Evolutionary conservation across 2,113 vertebrate species (phyloP).

Genomic region (Promerops cafer): DNA sequence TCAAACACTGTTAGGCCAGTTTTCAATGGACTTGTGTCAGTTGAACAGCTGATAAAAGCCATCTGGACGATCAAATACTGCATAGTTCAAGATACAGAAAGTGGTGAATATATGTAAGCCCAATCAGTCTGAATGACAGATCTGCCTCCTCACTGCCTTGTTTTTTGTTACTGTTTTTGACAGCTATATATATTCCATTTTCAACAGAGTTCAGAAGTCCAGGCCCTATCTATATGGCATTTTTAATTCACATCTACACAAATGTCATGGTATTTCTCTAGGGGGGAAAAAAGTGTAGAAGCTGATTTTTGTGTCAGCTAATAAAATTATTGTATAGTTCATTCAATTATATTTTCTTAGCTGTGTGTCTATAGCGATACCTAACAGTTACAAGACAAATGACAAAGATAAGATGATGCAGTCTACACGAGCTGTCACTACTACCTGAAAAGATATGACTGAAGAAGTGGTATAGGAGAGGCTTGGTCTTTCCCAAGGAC

Average conservation of each 20-base stretch:
- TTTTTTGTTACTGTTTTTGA: conserved; percentile 22
- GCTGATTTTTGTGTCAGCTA: conserved; percentile 20
- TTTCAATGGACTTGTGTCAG: conserved; percentile 52
- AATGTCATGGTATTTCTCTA: conserved; percentile 56
- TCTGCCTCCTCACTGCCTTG: not conserved
- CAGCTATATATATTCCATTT: conserved; percentile 32
- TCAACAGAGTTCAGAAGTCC: conserved; percentile 39
- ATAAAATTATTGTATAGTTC: conserved; percentile 42
- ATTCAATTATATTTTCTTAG: conserved; percentile 8
- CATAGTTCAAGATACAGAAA: conserved; percentile 7
- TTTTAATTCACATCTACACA: conserved; percentile 54
- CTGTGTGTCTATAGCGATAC: not conserved
- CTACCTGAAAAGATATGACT: not conserved
- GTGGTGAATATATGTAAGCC: conserved; percentile 10
- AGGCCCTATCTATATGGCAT: conserved; percentile 22
- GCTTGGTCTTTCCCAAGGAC: not conserved
- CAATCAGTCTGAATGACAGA: conserved; percentile 47
- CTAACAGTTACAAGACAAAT: not conserved
- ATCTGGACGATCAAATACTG: conserved; percentile 20
- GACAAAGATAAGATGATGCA: not conserved
- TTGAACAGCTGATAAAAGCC: conserved; percentile 36
- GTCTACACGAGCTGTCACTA: not conserved
- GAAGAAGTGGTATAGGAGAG: not conserved
- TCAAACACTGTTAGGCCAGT: conserved; percentile 35
- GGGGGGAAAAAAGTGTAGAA: not conserved